phyloP scores from a whole-genome alignment of 2,888 invertebrate genomes.

The Galerucella nymphaeae region DNA sequence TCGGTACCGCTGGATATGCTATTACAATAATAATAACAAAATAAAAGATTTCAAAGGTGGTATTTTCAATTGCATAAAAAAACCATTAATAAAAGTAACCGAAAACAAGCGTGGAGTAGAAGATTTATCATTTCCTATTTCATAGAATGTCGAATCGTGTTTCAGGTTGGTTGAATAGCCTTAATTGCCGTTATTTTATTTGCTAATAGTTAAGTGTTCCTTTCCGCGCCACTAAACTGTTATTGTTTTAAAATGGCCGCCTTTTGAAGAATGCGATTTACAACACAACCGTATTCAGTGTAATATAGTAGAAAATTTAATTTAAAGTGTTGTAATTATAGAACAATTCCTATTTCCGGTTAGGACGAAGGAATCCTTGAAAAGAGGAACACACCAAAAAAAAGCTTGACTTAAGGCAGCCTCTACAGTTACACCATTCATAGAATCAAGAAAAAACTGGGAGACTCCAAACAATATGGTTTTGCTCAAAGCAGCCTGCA shows the following conservation, averaged over 20 bases:
- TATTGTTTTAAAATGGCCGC: slow-evolving; percentile 50
- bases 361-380: too few relatives aligned
- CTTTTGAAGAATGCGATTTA: slow-evolving; percentile 24
- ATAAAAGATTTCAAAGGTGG: background rate
- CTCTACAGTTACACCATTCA: too few relatives aligned
- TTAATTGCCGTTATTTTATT: slow-evolving; percentile 56
- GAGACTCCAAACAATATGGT: too few relatives aligned
- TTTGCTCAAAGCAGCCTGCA: too few relatives aligned
- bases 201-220: slow-evolving; percentile 54
- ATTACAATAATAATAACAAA: background rate
- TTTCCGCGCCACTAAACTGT: slow-evolving; percentile 50
- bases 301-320: too few relatives aligned
- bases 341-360: too few relatives aligned
- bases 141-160: slow-evolving; percentile 49
- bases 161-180: slow-evolving; percentile 50
- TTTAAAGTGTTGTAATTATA: too few relatives aligned
- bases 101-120: slow-evolving; percentile 36
- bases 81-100: slow-evolving; percentile 12
- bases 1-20: too few relatives aligned
- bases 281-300: slow-evolving; percentile 1
- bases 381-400: too few relatives aligned
- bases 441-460: too few relatives aligned
- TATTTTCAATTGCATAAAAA: slow-evolving; percentile 7
- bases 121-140: slow-evolving; percentile 47
- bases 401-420: too few relatives aligned